phyloP scores from a whole-genome alignment of 2,113 vertebrate genomes.

The Regulus satrapa region DNA sequence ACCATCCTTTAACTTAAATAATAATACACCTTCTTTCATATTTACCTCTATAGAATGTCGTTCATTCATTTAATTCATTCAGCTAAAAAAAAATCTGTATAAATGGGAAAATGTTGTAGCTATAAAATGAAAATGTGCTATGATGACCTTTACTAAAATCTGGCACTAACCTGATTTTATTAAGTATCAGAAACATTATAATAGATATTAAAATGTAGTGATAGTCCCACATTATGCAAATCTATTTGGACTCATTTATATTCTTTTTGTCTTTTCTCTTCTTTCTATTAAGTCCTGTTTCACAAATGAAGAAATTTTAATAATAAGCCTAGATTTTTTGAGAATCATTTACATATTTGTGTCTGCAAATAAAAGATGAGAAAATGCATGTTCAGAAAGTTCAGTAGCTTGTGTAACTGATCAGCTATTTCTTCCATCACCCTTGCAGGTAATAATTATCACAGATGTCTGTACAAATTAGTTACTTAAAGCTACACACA shows the following conservation, averaged over 20 bases:
- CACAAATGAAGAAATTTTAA: constrained; percentile 1
- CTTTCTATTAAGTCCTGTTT: background rate
- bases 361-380: background rate
- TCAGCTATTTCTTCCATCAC: background rate
- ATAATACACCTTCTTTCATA: constrained; percentile 19
- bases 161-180: constrained; percentile 36
- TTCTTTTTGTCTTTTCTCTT: background rate
- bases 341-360: background rate
- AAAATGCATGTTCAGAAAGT: background rate
- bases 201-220: constrained; percentile 38
- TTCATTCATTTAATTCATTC: constrained; percentile 19
- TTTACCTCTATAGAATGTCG: constrained; percentile 19
- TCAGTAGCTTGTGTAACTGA: background rate
- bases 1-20: constrained; percentile 9
- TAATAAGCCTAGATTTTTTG: background rate
- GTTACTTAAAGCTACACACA: background rate
- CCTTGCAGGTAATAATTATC: background rate
- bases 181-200: constrained; percentile 45
- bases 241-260: background rate
- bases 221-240: constrained; percentile 18
- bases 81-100: constrained; percentile 45
- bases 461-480: background rate
- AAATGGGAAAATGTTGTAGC: constrained; percentile 41
- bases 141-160: constrained; percentile 42
- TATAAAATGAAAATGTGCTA: constrained; percentile 40